Conservation (phyloP, 2,113 vertebrate species). For the Amphilophus citrinellus region DNA sequence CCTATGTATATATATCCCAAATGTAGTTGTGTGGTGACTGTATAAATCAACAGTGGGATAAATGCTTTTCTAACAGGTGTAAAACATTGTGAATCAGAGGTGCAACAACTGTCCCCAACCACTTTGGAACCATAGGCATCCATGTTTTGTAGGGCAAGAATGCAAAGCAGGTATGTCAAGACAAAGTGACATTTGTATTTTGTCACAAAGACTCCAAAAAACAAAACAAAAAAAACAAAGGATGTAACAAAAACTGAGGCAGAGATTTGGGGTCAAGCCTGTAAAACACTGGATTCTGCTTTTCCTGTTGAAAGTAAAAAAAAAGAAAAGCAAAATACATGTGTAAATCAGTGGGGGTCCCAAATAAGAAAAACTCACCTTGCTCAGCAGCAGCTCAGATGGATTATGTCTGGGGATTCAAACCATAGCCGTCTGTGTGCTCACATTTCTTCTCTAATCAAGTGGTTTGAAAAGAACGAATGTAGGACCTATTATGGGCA, state of each 20-base stretch:
- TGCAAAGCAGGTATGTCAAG: not conserved
- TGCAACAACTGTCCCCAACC: not conserved
- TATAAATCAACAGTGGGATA: not conserved
- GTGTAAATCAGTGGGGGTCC: not conserved
- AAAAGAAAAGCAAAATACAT: not conserved
- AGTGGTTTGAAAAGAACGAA: not conserved
- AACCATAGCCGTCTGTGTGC: not conserved
- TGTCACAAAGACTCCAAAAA: not conserved
- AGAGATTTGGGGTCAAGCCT: not conserved
- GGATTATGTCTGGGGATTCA: not conserved
- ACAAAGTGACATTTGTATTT: not conserved
- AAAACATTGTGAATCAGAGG: not conserved
- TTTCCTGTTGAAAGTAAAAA: not conserved
- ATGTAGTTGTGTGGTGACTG: not conserved
- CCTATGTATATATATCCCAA: not conserved
- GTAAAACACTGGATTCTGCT: not conserved
- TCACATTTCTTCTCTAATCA: not conserved
- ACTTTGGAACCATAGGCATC: not conserved
- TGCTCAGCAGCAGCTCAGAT: not conserved
- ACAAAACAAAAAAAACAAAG: accelerated
- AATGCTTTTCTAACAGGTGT: not conserved
- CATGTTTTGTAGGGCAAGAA: not conserved
- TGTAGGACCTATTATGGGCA: not conserved
- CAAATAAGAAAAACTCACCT: not conserved
- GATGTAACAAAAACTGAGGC: not conserved